phyloP scores from a whole-genome alignment of 2,113 vertebrate genomes.

The Pelobates fuscus region DNA sequence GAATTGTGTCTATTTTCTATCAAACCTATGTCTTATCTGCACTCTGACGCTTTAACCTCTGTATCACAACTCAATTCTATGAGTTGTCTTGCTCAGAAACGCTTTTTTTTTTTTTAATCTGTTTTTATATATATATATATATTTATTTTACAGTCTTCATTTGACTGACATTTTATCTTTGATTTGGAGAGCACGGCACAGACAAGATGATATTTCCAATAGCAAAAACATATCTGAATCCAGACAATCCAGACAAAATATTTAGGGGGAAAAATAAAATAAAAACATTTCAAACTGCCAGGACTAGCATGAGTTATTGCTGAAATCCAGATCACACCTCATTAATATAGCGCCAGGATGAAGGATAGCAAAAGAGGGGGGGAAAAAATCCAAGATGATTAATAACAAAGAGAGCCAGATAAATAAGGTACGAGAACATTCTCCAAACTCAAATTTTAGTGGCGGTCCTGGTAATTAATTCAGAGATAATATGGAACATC shows the following conservation, averaged over 20 bases:
- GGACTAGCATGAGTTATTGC: conserved; percentile 21
- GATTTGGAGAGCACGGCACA: too few species aligned
- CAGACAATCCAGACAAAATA: conserved; percentile 46
- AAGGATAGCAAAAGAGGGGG: conserved; percentile 3
- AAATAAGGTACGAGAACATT: neutral
- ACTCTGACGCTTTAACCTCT: too few species aligned
- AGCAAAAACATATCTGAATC: conserved; percentile 36
- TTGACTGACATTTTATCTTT: too few species aligned
- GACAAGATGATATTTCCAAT: neutral
- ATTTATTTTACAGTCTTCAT: too few species aligned
- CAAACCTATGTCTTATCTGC: too few species aligned
- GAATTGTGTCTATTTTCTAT: too few species aligned
- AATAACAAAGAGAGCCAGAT: conserved; percentile 6
- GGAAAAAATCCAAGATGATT: neutral
- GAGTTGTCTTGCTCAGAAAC: too few species aligned
- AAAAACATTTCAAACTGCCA: conserved; percentile 39
- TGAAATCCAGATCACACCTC: conserved; percentile 32
- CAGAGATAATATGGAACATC: neutral
- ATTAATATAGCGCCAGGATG: conserved; percentile 30
- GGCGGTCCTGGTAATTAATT: conserved; percentile 23
- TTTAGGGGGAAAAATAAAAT: conserved; percentile 19
- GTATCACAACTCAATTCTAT: too few species aligned
- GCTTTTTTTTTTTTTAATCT: too few species aligned
- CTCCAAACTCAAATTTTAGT: conserved; percentile 14
- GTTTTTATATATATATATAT: too few species aligned